Base-by-base conservation (phyloP, 2,888 invertebrate genomes). In the Dicyrtoma fusca region DNA sequence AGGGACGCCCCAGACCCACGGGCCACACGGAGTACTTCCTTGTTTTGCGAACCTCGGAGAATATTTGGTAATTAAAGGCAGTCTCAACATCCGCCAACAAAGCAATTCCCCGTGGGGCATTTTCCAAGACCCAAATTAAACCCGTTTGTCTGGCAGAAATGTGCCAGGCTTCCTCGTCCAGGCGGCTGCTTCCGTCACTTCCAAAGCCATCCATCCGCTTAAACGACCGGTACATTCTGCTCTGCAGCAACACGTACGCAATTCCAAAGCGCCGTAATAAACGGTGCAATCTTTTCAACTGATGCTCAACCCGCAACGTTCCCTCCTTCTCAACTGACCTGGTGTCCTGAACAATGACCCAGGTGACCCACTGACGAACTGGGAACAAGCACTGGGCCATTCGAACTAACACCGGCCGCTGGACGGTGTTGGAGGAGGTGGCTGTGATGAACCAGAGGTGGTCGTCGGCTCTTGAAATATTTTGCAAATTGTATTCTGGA, bases 81-180 rank as follows among this genome's bases (percentile, higher is more conserved):
- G 5, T 6, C 4, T 55, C 55, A 14, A 21, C 55, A 25, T 55
- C 21, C 2, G 21, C 55, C 55, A 55, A 21, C 4, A 55, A 2
- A 11, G 19, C 23, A 13, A 55, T 23, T 13, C 55, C 55, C 19
- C 23, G 5, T 6, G 10, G 6, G 2, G 23, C 13, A 55, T 55
- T 21, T 55, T 55, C 55, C 55, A 55, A 21, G 13, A 55, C 55
- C 55, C 55, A 55, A 55, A 25, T 23, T 3, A 55, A 19, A 13
- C 55, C 55, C 6, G 19, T 21, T 17, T 55, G 55, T 23, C 55
- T 55, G 2, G 19, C 55, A 5, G 55, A 55, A 13, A 55, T 19
- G 1, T 55, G 5, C 23, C 19, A 13, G 4, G 19, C 23, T 23
- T 55, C 10, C 55, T 55, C 5, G 3, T 17, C 6, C 19, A 5